Evolutionary conservation across 2,888 invertebrate species (phyloP), one percentile per base, ranked within the genome.

Genomic region (Esperia sulphurella): DNA sequence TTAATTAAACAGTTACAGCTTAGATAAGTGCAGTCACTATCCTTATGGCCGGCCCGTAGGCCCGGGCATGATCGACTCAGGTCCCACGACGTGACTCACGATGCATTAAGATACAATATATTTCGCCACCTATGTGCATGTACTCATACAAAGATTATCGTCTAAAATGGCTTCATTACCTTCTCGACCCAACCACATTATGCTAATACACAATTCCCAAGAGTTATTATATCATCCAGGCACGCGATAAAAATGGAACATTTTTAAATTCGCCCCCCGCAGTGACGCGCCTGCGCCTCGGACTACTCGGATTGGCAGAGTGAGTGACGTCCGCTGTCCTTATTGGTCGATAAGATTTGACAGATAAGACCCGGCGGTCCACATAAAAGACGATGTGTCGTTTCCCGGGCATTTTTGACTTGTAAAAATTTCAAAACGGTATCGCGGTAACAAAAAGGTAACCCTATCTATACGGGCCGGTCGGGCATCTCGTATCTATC

Each of bases 291-390:
- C 71, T 71, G 82, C 78, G 67, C 61, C 59, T 57, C 68, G 65
- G 64, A 46, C 46, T 38, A 29, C 69, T 75, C 78, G 75, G 85
- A 87, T 87, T 83, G 84, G 84, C 87, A 83, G 80, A 79, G 72
- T 83, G 89, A 88, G 85, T 88, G 88, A 89, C 89, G 87, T 84
- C 68, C 73, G 79, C 87, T 75, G 84, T 86, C 87, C 87, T 79
- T 85, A 86, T 85, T 82, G 86, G 85, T 79, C 80, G 88, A 89
- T 88, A 82, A 88, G 88, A 89, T 88, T 76, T 81, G 81, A 83
- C 80, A 75, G 87, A 86, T 87, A 87, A 85, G 71, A 71, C 61
- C 65, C 72, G 69, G 81, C 84, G 84, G 81, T 72, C 66, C 75
- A 81, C 78, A 79, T 87, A 77, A 86, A 84, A 88, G 84, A 74